These are phyloP conservation scores for Brachypalpus laphriformis DNA, from an alignment of 2,888 invertebrate species.

Conservation along the genomic window DNA sequence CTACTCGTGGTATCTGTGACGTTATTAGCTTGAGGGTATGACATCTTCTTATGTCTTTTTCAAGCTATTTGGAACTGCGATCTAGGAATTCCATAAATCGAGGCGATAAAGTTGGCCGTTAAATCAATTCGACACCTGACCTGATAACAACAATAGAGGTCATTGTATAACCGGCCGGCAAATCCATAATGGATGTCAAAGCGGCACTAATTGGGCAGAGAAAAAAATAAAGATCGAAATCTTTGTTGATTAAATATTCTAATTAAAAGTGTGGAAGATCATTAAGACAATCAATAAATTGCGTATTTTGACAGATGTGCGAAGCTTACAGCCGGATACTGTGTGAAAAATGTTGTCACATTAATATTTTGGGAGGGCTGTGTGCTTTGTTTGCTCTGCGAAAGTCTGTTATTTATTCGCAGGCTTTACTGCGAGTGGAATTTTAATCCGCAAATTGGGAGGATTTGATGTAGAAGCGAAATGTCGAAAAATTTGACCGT, in stretches of 20 bases:
- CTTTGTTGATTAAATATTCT: constrained; percentile 39
- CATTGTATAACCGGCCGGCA: constrained; percentile 8
- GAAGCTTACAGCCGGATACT: constrained; percentile 15
- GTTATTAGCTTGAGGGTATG: neutral
- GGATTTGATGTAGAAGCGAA: neutral
- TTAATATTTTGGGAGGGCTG: neutral
- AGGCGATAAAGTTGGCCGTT: neutral
- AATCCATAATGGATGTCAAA: constrained; percentile 17
- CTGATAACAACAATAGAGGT: constrained; percentile 26
- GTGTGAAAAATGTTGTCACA: constrained; percentile 5
- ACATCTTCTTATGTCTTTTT: neutral
- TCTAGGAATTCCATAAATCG: neutral
- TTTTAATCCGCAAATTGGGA: neutral
- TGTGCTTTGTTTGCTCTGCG: neutral
- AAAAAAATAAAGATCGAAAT: neutral
- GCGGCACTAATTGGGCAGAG: constrained; percentile 28
- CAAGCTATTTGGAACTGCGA: neutral
- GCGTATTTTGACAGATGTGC: constrained; percentile 37
- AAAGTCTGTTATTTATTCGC: neutral
- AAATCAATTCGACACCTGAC: constrained; percentile 42
- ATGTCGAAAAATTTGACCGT: neutral
- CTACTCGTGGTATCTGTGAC: neutral
- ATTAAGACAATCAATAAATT: constrained; percentile 52
- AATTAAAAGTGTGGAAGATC: constrained; percentile 28
- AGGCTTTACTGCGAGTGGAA: neutral